Conservation (phyloP, 2,888 invertebrate species). For the Pandemis cinnamomeana region DNA sequence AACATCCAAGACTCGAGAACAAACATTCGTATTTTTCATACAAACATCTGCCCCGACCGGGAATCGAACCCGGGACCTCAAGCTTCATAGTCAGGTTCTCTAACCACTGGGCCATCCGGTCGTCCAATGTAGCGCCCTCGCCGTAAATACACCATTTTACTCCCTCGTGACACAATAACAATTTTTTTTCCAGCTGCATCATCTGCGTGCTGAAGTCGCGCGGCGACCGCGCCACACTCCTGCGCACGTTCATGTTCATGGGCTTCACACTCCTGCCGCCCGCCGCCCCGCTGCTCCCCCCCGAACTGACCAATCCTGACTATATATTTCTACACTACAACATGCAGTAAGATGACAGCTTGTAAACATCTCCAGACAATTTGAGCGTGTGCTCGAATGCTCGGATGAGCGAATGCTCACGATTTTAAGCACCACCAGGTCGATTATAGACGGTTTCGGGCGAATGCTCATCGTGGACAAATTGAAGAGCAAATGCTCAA, state of each 20-base stretch:
- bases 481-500: neutral
- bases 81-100: no score
- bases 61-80: no score
- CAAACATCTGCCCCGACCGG: no score
- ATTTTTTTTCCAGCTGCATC: slow-evolving; percentile 73
- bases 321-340: slow-evolving; percentile 83
- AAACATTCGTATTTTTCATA: no score
- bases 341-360: slow-evolving; percentile 63
- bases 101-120: no score
- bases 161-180: no score
- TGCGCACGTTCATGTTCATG: slow-evolving; percentile 98
- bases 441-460: neutral
- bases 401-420: slow-evolving; percentile 3
- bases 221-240: slow-evolving; percentile 92
- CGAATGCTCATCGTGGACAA: neutral
- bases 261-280: slow-evolving; percentile 96
- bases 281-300: slow-evolving; percentile 84
- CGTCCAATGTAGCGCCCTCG: no score
- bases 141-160: no score
- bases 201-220: slow-evolving; percentile 93
- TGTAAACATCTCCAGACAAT: neutral
- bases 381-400: neutral
- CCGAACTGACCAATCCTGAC: slow-evolving; percentile 84
- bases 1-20: no score
- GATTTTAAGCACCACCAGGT: neutral